A percentile compares a stretch with the other conserved stretches of the same genome.
phyloP scores from a whole-genome alignment of 1,140 invertebrate genomes.

The Lordiphosa collinella region DNA sequence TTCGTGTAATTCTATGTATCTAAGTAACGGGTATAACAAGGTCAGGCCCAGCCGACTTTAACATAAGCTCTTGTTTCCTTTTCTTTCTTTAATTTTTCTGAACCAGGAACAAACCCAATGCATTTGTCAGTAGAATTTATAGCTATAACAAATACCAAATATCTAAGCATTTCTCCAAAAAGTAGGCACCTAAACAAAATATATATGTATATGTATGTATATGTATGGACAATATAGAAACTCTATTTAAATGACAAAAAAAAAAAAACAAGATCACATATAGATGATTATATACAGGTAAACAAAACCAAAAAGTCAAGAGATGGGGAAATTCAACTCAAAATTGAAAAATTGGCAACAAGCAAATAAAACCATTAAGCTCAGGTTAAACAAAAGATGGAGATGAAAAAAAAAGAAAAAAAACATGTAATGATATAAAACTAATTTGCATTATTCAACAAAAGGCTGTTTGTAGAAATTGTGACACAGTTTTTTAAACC shows the following conservation, averaged over 20 bases:
- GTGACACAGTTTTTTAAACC: slow-evolving; percentile 72
- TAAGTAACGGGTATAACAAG: too few species aligned
- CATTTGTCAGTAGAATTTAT: slow-evolving; percentile 53
- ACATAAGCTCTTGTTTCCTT: slow-evolving; percentile 6
- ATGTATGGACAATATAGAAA: slow-evolving; percentile 59
- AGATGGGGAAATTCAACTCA: not conserved
- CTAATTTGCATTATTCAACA: slow-evolving; percentile 69
- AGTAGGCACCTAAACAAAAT: slow-evolving; percentile 4
- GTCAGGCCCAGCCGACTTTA: too few species aligned
- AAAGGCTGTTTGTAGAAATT: slow-evolving; percentile 79
- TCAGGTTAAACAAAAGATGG: slow-evolving; percentile 61
- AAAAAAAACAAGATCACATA: not conserved
- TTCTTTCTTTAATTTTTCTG: slow-evolving; percentile 22
- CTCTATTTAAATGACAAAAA: not conserved
- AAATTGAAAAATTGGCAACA: slow-evolving; percentile 24
- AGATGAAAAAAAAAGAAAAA: slow-evolving; percentile 30
- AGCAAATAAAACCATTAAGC: slow-evolving; percentile 56
- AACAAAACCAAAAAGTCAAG: slow-evolving; percentile 3
- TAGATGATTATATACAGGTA: slow-evolving; percentile 31
- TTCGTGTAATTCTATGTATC: too few species aligned
- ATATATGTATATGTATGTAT: slow-evolving; percentile 36
- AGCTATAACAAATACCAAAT: slow-evolving; percentile 31
- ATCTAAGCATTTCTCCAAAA: slow-evolving; percentile 9
- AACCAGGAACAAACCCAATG: slow-evolving; percentile 35
- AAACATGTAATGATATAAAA: slow-evolving; percentile 24